These are phyloP conservation scores for Dysmachus trigonus DNA, from an alignment of 2,888 invertebrate species.

Conservation along the genomic window DNA sequence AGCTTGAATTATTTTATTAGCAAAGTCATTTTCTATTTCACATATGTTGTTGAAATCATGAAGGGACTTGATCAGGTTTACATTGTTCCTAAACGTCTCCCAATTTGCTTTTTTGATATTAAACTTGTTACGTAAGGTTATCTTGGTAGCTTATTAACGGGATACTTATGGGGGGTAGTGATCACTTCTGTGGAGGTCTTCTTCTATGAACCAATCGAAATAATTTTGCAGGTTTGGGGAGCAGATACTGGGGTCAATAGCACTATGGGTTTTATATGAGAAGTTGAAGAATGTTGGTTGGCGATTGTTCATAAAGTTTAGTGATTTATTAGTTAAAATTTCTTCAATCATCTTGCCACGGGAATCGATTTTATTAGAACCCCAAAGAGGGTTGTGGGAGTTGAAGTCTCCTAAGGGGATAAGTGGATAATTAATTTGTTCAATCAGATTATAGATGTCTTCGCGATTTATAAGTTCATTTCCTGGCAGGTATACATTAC, in stretches of 20 bases:
- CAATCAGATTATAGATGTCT: too few relatives aligned
- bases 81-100: neutral
- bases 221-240: neutral
- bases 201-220: neutral
- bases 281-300: neutral
- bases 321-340: neutral
- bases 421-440: too few relatives aligned
- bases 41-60: neutral
- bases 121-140: neutral
- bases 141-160: neutral
- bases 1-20: neutral
- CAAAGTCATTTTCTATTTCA: neutral
- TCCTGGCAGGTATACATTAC: too few relatives aligned
- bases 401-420: too few relatives aligned
- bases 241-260: neutral
- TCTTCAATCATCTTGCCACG: neutral
- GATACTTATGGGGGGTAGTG: neutral
- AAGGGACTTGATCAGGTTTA: neutral
- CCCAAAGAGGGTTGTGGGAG: too few relatives aligned
- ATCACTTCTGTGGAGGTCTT: neutral
- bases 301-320: neutral
- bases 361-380: too few relatives aligned
- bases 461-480: too few relatives aligned
- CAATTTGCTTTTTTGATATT: too few relatives aligned
- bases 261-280: neutral